Evolutionary conservation across 1,140 invertebrate species (phyloP).

Genomic region (Chionoecetes opilio): DNA sequence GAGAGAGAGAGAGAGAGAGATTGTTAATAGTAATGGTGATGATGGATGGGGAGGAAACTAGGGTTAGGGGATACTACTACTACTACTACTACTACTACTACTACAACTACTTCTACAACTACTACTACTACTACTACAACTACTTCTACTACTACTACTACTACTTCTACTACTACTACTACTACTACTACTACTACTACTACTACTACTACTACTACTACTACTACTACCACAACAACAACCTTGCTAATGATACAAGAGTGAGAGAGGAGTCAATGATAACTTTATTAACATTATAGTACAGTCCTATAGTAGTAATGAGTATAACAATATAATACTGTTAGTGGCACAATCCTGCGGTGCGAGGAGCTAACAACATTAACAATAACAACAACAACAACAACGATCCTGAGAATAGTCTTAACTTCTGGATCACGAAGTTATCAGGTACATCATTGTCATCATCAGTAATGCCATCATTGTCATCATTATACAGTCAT

Average conservation of each 20-base stretch:
- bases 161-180: conserved; percentile 10
- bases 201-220: conserved; percentile 14
- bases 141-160: neutral
- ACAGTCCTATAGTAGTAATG: no score
- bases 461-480: neutral
- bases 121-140: no score
- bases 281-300: neutral
- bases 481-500: neutral
- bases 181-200: conserved; percentile 19
- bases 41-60: no score
- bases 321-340: neutral
- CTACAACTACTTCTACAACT: no score
- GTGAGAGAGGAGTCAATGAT: neutral
- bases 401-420: conserved; percentile 27
- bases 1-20: no score
- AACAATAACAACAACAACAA: conserved; percentile 4
- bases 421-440: neutral
- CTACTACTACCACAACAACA: conserved; percentile 5
- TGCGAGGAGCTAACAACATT: neutral
- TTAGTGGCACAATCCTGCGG: neutral
- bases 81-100: neutral
- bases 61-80: no score
- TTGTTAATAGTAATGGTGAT: no score
- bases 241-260: neutral
- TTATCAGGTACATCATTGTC: conserved; percentile 29